Evolutionary conservation across 92 coral and sea anemone species (phyloP), one percentile per base, ranked within the genome.

Genomic region (Chrysogorgia sp.): DNA sequence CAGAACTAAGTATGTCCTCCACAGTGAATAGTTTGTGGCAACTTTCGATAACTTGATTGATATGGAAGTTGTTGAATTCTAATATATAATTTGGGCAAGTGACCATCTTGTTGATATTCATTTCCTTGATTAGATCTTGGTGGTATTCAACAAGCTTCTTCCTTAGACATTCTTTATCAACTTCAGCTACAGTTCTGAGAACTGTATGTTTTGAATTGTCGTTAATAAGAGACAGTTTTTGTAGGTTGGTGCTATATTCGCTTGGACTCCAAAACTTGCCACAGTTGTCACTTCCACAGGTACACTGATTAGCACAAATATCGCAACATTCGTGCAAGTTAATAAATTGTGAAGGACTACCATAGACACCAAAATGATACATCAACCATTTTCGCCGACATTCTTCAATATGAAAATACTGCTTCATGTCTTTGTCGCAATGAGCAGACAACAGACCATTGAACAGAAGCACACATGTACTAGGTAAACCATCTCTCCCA

Each of bases 331-430:
- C 9, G 41, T 84, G 74, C 32, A 43, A 26, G 35, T 63, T 52
- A 24, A 19, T 31, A 43, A n/a, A 26, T 53, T 63, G 31, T 40
- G 57, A 26, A 41, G 34, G 61, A 3, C 47, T 70, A 48, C 35
- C 31, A 30, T 14, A 10, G 63, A 24, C 61, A 31, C 74, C 75
- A 78, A 78, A 78, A 78, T 48, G 64, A 63, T 21, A 35, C 53
- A 78, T 78, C 74, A 78, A 58, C 83, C 75, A 63, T 31, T 77
- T 77, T 64, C 83, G 74, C 28, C 75, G 83, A 77, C 83, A 63
- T 26, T 34, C 75, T 47, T 63, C 45, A 33, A 28, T 63, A 52
- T 58, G 74, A 53, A 28, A 15, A 58, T 77, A 63, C 20, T 78
- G 41, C 59, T 78, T 78, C 83, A 41, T 76, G 25, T 60, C 74